phyloP scores from a whole-genome alignment of 2,797 vertebrate genomes.

The Halcyon leucocephala region DNA sequence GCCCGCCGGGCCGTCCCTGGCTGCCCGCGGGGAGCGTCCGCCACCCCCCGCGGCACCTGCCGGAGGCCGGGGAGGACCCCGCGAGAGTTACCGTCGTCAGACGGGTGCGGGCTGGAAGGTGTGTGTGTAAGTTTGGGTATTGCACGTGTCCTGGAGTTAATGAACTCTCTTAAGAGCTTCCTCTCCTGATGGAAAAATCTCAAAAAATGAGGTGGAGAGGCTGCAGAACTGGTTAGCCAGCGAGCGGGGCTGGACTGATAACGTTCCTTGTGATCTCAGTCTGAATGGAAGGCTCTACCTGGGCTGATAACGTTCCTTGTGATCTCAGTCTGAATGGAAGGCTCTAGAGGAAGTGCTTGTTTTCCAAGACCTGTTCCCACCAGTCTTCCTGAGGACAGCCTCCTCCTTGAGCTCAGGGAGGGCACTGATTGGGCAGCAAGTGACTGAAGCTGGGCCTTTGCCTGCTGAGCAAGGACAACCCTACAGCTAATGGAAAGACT shows the following conservation, averaged over 20 bases:
- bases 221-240: background rate
- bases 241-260: background rate
- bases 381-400: background rate
- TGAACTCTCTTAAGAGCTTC: background rate
- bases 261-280: fast-evolving
- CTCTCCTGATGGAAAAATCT: background rate
- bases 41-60: too few species aligned
- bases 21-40: background rate
- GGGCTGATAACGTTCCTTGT: background rate
- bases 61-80: background rate
- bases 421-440: background rate
- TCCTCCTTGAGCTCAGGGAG: background rate
- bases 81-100: fast-evolving
- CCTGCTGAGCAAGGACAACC: background rate
- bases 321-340: background rate
- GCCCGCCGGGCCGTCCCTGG: background rate
- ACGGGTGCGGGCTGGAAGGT: background rate
- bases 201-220: fast-evolving
- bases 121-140: background rate
- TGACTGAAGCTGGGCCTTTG: background rate
- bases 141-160: fast-evolving
- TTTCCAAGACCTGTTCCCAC: background rate
- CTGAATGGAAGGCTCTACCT: background rate
- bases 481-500: background rate
- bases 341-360: background rate